Evolutionary conservation across 2,113 vertebrate species (phyloP), one percentile per base, ranked within the genome.

Genomic region (Paratilapia polleni): DNA sequence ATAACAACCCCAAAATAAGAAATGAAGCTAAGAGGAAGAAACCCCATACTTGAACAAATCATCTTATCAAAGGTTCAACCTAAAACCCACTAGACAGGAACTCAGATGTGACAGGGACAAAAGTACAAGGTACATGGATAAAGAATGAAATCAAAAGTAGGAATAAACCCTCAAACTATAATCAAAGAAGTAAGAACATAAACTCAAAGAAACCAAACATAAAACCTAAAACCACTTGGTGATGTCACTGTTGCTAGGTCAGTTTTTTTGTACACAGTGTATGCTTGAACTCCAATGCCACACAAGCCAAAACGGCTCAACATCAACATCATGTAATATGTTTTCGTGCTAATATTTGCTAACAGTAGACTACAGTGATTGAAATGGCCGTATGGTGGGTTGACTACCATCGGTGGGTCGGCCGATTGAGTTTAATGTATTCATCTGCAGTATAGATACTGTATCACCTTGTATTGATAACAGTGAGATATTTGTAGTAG

Each of bases 401-500:
- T 70, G 66, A 70, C 24, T 14, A 49, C 9, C 43, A 47, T 28
- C 66, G 49, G 41, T 8, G 43, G 15, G 3, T 20, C 20, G 66
- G 66, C 24, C 66, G 10, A 14, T 20, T 26, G 8, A 13, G 43
- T 73, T 52, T 73, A 31, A 73, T 73, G 66, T 31, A 73, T 14
- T 52, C 24, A 52, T 70, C 43, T 52, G 66, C 43, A 73, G 66
- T 73, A 73, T 10, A 31, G 26, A 73, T 31, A 31, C 24, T 47
- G 14, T 47, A 47, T 47, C 22, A 47, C 41, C 22, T 73, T 73
- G 52, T 52, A 73, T n/a, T 73, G 47, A 73, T 73, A 73, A 73
- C 66, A 73, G 47, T 31, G 66, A 52, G 26, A 73, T 20, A 52
- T 73, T 26, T 73, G 41, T 61, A 61, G 38, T 60, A 60, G 10